Conservation (phyloP, 2,113 vertebrate species). For the Perccottus glenii region DNA sequence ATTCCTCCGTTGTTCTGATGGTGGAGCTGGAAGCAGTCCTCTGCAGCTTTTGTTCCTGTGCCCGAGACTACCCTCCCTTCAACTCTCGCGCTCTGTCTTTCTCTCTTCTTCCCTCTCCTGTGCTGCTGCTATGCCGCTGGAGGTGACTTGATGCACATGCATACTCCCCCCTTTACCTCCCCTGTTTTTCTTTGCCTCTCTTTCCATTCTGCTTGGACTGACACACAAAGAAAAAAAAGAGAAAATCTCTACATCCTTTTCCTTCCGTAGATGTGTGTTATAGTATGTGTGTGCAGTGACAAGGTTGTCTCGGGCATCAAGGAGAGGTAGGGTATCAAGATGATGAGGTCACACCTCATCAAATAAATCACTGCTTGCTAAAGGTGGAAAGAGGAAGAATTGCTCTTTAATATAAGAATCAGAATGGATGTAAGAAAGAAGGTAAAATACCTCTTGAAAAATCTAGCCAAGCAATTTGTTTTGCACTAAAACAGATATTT, state of each 20-base stretch:
- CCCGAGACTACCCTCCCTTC: conserved; percentile 70
- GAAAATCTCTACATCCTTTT: conserved; percentile 57
- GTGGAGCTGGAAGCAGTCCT: conserved; percentile 67
- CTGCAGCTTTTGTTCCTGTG: conserved; percentile 79
- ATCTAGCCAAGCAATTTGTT: too few relatives aligned
- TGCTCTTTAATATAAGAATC: conserved; percentile 38
- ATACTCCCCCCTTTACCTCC: conserved; percentile 70
- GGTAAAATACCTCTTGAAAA: not conserved
- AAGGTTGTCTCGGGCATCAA: conserved; percentile 62
- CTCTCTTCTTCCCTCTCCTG: conserved; percentile 60
- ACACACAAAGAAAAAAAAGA: conserved; percentile 55
- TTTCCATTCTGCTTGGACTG: conserved; percentile 45
- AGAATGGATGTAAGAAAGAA: not conserved
- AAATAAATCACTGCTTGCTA: conserved; percentile 84
- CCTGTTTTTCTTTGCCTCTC: conserved; percentile 60
- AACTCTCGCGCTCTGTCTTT: conserved; percentile 69
- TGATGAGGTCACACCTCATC: conserved; percentile 93
- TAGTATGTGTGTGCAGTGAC: conserved; percentile 61
- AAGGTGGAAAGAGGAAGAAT: conserved; percentile 75
- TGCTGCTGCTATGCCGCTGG: conserved; percentile 67
- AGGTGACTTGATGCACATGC: conserved; percentile 82
- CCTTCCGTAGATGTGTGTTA: conserved; percentile 39
- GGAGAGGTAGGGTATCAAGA: conserved; percentile 84
- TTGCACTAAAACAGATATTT: too few relatives aligned
- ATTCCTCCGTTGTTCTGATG: conserved; percentile 70